These are phyloP conservation scores for Ylistrum balloti DNA, from an alignment of 1,140 invertebrate species.

Conservation along the genomic window DNA sequence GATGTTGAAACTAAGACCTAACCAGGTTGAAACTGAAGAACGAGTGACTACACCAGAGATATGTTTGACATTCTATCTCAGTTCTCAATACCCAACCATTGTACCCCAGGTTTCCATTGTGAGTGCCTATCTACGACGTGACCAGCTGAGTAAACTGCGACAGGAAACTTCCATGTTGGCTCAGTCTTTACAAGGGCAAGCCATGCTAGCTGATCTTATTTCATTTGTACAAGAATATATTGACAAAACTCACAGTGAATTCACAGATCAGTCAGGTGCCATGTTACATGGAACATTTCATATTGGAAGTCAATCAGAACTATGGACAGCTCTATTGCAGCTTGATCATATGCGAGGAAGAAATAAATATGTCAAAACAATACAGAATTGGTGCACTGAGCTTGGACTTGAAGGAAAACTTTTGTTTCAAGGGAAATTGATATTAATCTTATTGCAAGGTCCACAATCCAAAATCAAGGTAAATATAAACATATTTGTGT, in stretches of 20 bases:
- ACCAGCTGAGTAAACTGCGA: not conserved
- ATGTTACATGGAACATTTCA: not conserved
- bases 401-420: constrained; percentile 52
- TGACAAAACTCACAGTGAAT: constrained; percentile 27
- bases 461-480: constrained; percentile 53
- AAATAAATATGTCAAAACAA: constrained; percentile 55
- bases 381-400: constrained; percentile 55
- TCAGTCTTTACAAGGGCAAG: not conserved
- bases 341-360: constrained; percentile 59
- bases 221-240: constrained; percentile 46
- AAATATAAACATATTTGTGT: too few species aligned
- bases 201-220: constrained; percentile 47
- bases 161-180: not conserved
- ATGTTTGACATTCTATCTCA: not conserved
- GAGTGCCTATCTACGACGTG: not conserved
- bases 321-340: constrained; percentile 49
- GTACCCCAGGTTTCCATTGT: not conserved
- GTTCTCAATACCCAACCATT: not conserved
- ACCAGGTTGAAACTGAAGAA: not conserved
- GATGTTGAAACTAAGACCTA: not conserved
- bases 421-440: constrained; percentile 52
- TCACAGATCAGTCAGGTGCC: constrained; percentile 20
- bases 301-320: not conserved
- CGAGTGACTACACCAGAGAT: not conserved
- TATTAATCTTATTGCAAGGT: constrained; percentile 58